Conservation (phyloP, 1,140 invertebrate genomes). For the Calliopsis andreniformis region DNA sequence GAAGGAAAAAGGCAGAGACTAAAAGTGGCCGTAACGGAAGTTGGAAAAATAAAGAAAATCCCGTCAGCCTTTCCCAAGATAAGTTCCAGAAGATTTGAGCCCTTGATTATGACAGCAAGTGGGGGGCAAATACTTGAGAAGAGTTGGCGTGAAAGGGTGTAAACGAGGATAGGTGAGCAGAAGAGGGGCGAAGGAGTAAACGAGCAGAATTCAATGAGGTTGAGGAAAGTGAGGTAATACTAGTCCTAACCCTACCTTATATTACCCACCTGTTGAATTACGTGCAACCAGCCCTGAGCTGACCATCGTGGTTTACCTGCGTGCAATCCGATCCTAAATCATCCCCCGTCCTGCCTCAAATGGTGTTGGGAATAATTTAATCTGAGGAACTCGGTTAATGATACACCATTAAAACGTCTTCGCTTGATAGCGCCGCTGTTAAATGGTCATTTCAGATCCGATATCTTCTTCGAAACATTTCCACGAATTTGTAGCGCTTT, state of each 20-base stretch:
- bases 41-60: neutral
- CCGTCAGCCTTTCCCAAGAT: neutral
- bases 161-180: constrained; percentile 27
- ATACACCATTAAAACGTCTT: constrained; percentile 36
- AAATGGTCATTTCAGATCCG: neutral
- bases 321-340: constrained; percentile 53
- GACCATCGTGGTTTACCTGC: constrained; percentile 56
- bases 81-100: neutral
- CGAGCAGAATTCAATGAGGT: constrained; percentile 54
- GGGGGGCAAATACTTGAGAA: constrained; percentile 17
- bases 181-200: constrained; percentile 32
- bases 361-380: constrained; percentile 28
- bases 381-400: constrained; percentile 5
- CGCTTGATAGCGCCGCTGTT: neutral
- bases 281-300: constrained; percentile 44
- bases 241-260: constrained; percentile 63
- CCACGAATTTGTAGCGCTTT: constrained; percentile 6
- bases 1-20: neutral
- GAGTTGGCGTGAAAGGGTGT: constrained; percentile 17
- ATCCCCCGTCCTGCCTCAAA: constrained; percentile 37
- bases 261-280: constrained; percentile 72
- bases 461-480: neutral
- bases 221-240: constrained; percentile 55
- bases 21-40: too few species aligned
- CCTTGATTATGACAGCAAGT: constrained; percentile 23